Percentiles rank a stretch among this genome's conserved stretches.
phyloP scores from a whole-genome alignment of 1,140 invertebrate species.

The Euwallacea similis region DNA sequence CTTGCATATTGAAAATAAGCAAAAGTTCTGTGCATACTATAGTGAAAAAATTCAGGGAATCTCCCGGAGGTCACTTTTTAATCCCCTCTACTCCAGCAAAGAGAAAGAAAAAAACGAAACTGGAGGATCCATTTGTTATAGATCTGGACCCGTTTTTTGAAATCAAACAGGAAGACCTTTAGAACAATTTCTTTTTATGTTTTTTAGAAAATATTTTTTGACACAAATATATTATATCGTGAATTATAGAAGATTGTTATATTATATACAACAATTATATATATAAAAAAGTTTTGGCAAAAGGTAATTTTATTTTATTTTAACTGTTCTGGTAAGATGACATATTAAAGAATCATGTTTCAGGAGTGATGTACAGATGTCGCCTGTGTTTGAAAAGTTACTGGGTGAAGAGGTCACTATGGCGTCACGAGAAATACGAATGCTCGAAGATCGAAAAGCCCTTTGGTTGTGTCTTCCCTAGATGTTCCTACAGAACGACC shows the following conservation, averaged over 20 bases:
- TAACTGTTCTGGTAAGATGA: too few species aligned
- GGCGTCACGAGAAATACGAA: constrained; percentile 57
- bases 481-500: constrained; percentile 60
- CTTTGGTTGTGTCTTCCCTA: constrained; percentile 56
- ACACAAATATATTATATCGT: neutral
- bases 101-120: constrained; percentile 9
- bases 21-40: constrained; percentile 31
- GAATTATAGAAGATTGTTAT: neutral
- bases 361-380: constrained; percentile 9
- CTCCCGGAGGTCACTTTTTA: constrained; percentile 10
- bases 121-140: neutral
- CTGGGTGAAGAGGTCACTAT: constrained; percentile 56
- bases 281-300: too few species aligned
- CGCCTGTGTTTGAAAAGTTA: constrained; percentile 35
- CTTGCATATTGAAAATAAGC: constrained; percentile 22
- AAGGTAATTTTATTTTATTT: too few species aligned
- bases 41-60: constrained; percentile 16
- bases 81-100: neutral
- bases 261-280: too few species aligned
- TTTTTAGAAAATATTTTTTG: too few species aligned
- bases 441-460: constrained; percentile 54
- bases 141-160: constrained; percentile 20
- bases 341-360: neutral
- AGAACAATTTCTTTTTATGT: too few species aligned
- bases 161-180: neutral